These are phyloP conservation scores for Arizona elegans DNA, from an alignment of 2,113 vertebrate species.

Conservation along the genomic window DNA sequence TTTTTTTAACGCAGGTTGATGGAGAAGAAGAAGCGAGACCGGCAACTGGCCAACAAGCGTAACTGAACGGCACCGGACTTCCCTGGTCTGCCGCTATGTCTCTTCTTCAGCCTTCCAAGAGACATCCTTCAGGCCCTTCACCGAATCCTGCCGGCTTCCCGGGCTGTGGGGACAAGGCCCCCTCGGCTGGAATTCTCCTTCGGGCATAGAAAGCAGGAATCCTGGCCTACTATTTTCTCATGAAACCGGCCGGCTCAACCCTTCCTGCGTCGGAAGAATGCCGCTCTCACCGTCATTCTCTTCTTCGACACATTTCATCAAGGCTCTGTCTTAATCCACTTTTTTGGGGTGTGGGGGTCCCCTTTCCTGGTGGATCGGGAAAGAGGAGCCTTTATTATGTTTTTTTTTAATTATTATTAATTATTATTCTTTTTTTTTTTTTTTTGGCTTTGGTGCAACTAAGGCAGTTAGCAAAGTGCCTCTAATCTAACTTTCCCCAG, in stretches of 20 bases:
- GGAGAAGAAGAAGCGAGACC: constrained; percentile 84
- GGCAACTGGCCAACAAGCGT: constrained; percentile 78
- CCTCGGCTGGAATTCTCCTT: background rate
- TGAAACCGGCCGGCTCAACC: background rate
- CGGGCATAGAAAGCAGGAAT: background rate
- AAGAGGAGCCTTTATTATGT: background rate
- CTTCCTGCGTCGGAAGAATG: background rate
- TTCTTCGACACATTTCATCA: background rate
- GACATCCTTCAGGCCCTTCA: too few relatives aligned
- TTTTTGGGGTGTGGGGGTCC: too few relatives aligned
- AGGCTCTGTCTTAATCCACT: background rate
- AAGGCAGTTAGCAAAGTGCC: background rate
- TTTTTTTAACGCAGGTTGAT: constrained; percentile 66
- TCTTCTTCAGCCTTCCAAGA: background rate
- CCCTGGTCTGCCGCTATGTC: background rate
- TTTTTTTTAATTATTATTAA: background rate
- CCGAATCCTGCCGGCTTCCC: background rate
- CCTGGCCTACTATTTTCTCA: background rate
- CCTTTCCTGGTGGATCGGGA: background rate
- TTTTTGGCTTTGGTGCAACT: background rate
- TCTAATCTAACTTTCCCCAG: background rate
- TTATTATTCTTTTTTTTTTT: background rate
- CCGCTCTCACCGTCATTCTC: too few relatives aligned
- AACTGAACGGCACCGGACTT: constrained; percentile 60
- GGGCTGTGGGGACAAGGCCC: fast-evolving